Percentiles rank a stretch among this genome's conserved stretches.
phyloP scores from a whole-genome alignment of 2,797 vertebrate genomes.

The Lophius americanus region DNA sequence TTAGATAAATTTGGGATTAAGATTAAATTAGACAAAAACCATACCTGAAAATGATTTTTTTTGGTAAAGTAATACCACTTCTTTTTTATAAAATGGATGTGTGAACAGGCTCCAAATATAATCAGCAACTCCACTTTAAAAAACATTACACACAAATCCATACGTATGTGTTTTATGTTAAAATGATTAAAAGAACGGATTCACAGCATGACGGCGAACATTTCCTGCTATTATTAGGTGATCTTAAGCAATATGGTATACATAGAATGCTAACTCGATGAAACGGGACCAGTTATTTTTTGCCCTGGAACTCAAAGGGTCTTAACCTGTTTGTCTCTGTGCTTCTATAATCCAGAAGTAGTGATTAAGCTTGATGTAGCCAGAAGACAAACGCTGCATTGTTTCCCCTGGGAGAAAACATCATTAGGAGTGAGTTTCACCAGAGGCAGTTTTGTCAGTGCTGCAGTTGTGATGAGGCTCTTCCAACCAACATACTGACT shows the following conservation, averaged over 20 bases:
- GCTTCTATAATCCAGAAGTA: constrained; percentile 66
- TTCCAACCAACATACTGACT: neutral
- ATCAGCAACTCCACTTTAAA: too few species aligned
- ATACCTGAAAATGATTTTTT: neutral
- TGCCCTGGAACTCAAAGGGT: constrained; percentile 39
- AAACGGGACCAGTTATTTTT: constrained; percentile 39
- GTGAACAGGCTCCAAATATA: too few species aligned
- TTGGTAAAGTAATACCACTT: neutral
- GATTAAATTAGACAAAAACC: neutral
- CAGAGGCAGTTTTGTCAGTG: constrained; percentile 23
- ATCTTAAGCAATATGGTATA: constrained; percentile 16
- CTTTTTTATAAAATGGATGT: too few species aligned
- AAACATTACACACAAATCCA: too few species aligned
- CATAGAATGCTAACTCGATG: constrained; percentile 27
- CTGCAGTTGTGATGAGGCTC: constrained; percentile 16
- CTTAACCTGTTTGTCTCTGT: constrained; percentile 52
- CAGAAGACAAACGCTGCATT: constrained; percentile 63
- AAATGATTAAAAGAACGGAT: neutral
- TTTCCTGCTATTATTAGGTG: constrained; percentile 22
- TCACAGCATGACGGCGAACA: constrained; percentile 6
- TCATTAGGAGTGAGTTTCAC: constrained; percentile 41
- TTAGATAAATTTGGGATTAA: neutral
- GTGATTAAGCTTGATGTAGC: constrained; percentile 59
- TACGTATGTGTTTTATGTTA: neutral
- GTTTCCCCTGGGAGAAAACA: constrained; percentile 64